Percentiles rank a stretch among this genome's conserved stretches.
Conservation (phyloP, 2,113 vertebrate genomes). For the Rhinoderma darwinii region DNA sequence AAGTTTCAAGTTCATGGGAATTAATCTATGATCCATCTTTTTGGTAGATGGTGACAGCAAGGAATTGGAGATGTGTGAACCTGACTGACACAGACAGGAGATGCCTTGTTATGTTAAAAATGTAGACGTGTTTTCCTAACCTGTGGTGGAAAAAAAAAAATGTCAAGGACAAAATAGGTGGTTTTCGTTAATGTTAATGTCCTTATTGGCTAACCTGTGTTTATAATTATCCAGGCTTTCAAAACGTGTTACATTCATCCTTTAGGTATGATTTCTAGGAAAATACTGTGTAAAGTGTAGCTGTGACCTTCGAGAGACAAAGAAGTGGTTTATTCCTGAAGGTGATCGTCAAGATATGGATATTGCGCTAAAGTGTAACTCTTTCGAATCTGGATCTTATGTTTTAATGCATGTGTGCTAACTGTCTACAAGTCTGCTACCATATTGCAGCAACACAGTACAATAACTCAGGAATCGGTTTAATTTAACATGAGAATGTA, state of each 20-base stretch:
- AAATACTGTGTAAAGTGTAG: slow-evolving; percentile 36
- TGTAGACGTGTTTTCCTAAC: slow-evolving; percentile 31
- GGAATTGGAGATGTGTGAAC: slow-evolving; percentile 29
- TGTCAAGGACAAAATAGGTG: slow-evolving; percentile 46
- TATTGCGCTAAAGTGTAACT: neutral
- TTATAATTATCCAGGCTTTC: slow-evolving; percentile 48
- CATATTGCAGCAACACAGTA: neutral
- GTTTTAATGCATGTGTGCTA: neutral
- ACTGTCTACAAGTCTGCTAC: neutral
- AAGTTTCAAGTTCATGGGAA: slow-evolving; percentile 6
- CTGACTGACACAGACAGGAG: slow-evolving; percentile 33
- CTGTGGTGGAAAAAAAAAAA: slow-evolving; percentile 6
- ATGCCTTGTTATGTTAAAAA: slow-evolving; percentile 36
- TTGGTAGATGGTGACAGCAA: neutral
- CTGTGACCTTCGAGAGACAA: slow-evolving; percentile 8
- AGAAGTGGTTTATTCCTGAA: slow-evolving; percentile 36
- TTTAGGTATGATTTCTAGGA: slow-evolving; percentile 45
- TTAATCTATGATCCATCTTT: neutral
- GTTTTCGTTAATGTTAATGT: slow-evolving; percentile 22
- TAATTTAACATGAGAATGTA: neutral
- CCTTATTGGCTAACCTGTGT: slow-evolving; percentile 15
- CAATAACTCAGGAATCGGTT: neutral
- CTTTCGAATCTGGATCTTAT: neutral
- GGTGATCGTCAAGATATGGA: slow-evolving; percentile 1
- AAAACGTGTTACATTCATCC: slow-evolving; percentile 40